phyloP scores from a whole-genome alignment of 1,140 invertebrate species.

The Trypoxylus dichotomus region DNA sequence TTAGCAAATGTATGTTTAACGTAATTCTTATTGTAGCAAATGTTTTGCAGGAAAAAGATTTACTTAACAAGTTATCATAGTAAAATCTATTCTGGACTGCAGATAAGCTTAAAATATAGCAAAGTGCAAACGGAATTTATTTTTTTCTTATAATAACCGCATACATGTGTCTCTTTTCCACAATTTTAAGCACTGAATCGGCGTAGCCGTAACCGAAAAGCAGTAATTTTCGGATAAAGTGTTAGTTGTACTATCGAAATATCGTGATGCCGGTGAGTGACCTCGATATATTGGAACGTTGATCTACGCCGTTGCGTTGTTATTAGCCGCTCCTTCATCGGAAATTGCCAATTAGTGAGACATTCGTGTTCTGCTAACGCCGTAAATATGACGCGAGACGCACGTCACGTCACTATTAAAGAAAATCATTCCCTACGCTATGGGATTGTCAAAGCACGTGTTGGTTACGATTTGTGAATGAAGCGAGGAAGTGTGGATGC shows the following conservation, averaged over 20 bases:
- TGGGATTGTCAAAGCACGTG: background rate
- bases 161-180: too few relatives aligned
- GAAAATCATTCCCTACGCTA: conserved; percentile 1
- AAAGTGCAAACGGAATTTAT: too few relatives aligned
- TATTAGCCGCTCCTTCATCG: conserved; percentile 34
- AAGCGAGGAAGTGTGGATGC: conserved; percentile 2
- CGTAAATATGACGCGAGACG: conserved; percentile 9
- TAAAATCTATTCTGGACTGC: too few relatives aligned
- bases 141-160: too few relatives aligned
- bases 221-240: too few relatives aligned
- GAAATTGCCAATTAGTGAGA: conserved; percentile 34
- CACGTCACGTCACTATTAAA: background rate
- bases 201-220: too few relatives aligned
- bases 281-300: conserved; percentile 24
- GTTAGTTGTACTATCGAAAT: background rate
- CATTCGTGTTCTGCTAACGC: conserved; percentile 27
- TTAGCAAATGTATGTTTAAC: too few relatives aligned
- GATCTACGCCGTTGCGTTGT: conserved; percentile 23
- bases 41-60: too few relatives aligned
- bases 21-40: too few relatives aligned
- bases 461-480: background rate
- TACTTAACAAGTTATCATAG: too few relatives aligned
- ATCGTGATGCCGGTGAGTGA: conserved; percentile 24
- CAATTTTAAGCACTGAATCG: too few relatives aligned
- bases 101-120: too few relatives aligned